These are phyloP conservation scores for Noctua janthe DNA, from an alignment of 2,888 invertebrate species.

Conservation along the genomic window DNA sequence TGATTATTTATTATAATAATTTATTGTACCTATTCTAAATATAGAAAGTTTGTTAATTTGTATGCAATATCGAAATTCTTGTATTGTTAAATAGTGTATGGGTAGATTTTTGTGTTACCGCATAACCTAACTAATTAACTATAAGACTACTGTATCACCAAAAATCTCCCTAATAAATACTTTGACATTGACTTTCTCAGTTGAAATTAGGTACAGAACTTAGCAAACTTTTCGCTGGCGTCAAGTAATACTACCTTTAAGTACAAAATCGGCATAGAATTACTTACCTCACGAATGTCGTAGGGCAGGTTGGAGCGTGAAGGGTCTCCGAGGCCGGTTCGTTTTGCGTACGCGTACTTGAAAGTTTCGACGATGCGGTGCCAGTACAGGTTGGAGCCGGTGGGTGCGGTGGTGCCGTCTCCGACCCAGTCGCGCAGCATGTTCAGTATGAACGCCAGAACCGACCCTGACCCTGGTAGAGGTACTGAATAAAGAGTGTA, in stretches of 20 bases:
- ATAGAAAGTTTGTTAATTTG: no score
- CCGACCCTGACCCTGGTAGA: conserved; percentile 96
- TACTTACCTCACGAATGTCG: conserved; percentile 77
- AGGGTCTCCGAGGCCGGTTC: conserved; percentile 95
- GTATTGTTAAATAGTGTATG: no score
- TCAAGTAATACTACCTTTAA: background rate
- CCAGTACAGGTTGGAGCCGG: conserved; percentile 88
- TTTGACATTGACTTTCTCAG: no score
- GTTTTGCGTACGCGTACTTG: conserved; percentile 97
- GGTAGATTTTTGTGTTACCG: no score
- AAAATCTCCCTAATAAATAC: no score
- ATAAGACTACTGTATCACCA: no score
- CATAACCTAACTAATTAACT: no score
- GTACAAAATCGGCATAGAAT: background rate
- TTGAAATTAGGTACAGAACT: no score
- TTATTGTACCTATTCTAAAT: no score
- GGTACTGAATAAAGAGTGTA: conserved; percentile 94
- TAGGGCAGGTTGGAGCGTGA: conserved; percentile 77
- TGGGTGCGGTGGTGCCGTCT: conserved; percentile 77
- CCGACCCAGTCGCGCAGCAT: conserved; percentile 92
- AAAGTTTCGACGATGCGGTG: conserved; percentile 97
- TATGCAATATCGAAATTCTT: no score
- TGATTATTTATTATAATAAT: no score
- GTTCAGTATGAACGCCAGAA: conserved; percentile 95
- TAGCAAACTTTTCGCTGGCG: no score